phyloP scores from a whole-genome alignment of 2,797 vertebrate species.

The Silurus aristotelis region DNA sequence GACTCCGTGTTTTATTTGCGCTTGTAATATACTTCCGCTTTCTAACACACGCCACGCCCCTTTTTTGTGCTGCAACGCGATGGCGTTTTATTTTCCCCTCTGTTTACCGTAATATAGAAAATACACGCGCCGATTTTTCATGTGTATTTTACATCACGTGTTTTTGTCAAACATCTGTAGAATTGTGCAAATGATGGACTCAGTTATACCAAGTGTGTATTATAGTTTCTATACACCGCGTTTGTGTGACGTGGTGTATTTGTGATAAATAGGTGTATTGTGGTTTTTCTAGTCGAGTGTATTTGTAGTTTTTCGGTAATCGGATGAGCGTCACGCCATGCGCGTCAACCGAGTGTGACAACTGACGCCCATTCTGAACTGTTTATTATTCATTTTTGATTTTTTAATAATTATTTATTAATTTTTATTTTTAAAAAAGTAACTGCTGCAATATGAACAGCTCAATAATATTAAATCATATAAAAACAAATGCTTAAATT shows the following conservation, averaged over 20 bases:
- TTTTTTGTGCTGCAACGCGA: background rate
- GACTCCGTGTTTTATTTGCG: no score
- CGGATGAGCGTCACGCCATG: constrained; percentile 52
- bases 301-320: constrained; percentile 51
- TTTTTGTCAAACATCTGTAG: background rate
- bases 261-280: background rate
- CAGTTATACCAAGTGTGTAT: accelerated
- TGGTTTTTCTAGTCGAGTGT: background rate
- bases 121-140: accelerated
- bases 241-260: background rate
- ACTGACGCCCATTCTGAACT: no score
- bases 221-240: background rate
- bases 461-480: background rate
- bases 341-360: background rate
- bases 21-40: background rate
- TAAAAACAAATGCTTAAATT: background rate
- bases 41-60: background rate
- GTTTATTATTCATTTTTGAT: background rate
- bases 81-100: background rate
- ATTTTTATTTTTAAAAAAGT: background rate
- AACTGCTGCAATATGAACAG: background rate
- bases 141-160: background rate
- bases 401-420: background rate
- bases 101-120: background rate
- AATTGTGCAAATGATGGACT: background rate